Evolutionary conservation across 2,888 invertebrate species (phyloP).

Genomic region (Cerastoderma edule): DNA sequence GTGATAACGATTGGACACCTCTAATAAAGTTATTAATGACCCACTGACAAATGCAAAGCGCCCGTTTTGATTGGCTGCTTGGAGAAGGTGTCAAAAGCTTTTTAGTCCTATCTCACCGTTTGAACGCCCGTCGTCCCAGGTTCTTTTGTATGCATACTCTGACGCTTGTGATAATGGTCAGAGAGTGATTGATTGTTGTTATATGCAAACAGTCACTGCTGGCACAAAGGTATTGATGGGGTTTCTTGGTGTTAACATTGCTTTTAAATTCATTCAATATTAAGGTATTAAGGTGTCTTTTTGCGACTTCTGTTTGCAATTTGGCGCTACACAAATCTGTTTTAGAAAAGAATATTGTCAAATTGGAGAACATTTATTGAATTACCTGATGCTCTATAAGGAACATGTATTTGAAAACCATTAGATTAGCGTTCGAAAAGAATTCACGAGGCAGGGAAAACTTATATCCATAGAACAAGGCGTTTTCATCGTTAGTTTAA

Average conservation of each 20-base stretch:
- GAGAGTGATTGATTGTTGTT: conserved; percentile 14
- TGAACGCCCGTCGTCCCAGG: background rate
- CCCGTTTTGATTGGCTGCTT: conserved; percentile 21
- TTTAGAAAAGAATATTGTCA: too few species aligned
- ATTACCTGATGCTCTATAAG: too few species aligned
- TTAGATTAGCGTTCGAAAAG: too few species aligned
- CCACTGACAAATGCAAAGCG: conserved; percentile 16
- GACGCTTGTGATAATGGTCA: conserved; percentile 12
- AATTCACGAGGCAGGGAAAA: too few species aligned
- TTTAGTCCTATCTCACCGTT: conserved; percentile 18
- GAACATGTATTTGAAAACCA: too few species aligned
- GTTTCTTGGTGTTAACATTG: background rate
- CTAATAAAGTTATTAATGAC: conserved; percentile 22
- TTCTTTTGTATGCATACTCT: conserved; percentile 16
- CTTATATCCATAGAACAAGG: too few species aligned
- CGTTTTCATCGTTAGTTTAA: too few species aligned
- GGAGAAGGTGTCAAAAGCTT: conserved; percentile 9
- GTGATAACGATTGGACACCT: conserved; percentile 16
- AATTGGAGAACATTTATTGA: too few species aligned
- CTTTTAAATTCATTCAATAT: background rate
- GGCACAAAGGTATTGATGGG: background rate
- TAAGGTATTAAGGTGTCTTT: background rate
- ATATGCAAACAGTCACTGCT: conserved; percentile 23
- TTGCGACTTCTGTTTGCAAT: background rate
- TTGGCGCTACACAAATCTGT: too few species aligned